These are phyloP conservation scores for Horisme vitalbata DNA, from an alignment of 2,888 invertebrate species.

Conservation along the genomic window DNA sequence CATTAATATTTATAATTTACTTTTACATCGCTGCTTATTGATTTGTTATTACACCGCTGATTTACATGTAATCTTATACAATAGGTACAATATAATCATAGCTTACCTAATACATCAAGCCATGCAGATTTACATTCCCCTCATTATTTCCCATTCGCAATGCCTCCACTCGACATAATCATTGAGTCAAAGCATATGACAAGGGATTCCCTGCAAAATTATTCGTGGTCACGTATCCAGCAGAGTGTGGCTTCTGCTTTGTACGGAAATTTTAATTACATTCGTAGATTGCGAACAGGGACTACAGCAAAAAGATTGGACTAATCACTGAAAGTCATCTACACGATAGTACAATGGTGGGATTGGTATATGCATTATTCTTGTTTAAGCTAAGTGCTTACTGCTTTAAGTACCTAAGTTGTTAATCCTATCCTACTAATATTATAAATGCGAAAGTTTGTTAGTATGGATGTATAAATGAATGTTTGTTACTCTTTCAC, in stretches of 20 bases:
- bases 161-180: conserved; percentile 48
- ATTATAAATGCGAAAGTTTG: too few relatives aligned
- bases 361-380: too few relatives aligned
- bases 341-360: conserved; percentile 20
- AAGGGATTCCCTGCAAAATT: conserved; percentile 69
- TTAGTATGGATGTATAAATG: too few relatives aligned
- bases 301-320: conserved; percentile 29
- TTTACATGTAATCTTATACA: too few relatives aligned
- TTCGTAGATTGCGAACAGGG: conserved; percentile 26
- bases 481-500: too few relatives aligned
- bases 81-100: too few relatives aligned
- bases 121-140: conserved; percentile 53
- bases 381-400: too few relatives aligned
- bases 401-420: too few relatives aligned
- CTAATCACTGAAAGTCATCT: conserved; percentile 33
- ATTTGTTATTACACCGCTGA: too few relatives aligned
- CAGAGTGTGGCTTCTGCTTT: conserved; percentile 64
- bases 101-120: neutral
- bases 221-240: conserved; percentile 70
- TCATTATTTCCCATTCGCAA: conserved; percentile 55
- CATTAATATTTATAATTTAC: too few relatives aligned
- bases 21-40: too few relatives aligned
- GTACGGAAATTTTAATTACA: conserved; percentile 75
- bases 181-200: conserved; percentile 62
- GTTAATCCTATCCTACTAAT: too few relatives aligned